Conservation (phyloP, 1,140 invertebrate genomes). For the Melanaphis sacchari region DNA sequence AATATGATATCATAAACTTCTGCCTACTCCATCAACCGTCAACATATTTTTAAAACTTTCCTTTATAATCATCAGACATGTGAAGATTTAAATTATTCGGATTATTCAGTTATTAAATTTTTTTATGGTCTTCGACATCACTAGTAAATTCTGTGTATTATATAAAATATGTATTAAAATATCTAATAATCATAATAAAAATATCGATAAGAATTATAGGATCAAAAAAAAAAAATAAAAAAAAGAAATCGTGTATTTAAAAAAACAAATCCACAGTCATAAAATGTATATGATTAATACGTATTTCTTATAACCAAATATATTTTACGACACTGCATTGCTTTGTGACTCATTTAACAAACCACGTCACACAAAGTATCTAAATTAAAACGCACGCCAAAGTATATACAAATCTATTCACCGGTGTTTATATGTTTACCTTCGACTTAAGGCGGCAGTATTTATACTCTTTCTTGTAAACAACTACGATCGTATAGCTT, state of each 20-base stretch:
- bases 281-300: background rate
- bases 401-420: background rate
- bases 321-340: too few relatives aligned
- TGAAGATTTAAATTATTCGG: too few relatives aligned
- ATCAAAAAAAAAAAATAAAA: background rate
- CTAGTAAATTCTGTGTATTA: background rate
- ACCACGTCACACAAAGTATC: background rate
- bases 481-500: background rate
- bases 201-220: background rate
- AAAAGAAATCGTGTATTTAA: too few relatives aligned
- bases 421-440: background rate
- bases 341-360: background rate
- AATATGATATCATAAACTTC: too few relatives aligned
- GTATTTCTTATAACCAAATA: too few relatives aligned
- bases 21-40: too few relatives aligned
- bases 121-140: too few relatives aligned
- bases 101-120: too few relatives aligned
- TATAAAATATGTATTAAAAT: background rate
- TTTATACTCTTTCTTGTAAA: background rate
- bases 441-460: background rate
- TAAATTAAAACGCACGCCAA: background rate
- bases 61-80: too few relatives aligned
- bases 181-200: background rate
- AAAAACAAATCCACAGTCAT: too few relatives aligned
- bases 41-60: too few relatives aligned